Conservation (phyloP, 2,113 vertebrate species). For the western clawed frog (Xenopus tropicalis) region DNA sequence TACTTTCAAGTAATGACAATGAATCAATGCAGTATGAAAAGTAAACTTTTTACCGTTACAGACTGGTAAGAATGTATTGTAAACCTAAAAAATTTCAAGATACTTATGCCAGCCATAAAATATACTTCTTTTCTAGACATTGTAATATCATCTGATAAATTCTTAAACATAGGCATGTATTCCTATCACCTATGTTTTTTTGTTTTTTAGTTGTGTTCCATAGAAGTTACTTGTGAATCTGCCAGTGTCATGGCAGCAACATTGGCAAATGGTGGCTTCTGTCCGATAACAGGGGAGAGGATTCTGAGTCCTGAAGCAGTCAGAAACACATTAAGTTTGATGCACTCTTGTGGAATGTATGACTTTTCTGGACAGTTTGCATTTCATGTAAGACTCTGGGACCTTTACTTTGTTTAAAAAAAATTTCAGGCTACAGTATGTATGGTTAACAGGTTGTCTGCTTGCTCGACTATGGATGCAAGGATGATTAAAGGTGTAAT, state of each 20-base stretch:
- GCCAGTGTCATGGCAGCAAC: conserved; percentile 98
- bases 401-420: too few relatives aligned
- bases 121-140: too few relatives aligned
- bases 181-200: background rate
- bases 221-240: conserved; percentile 96
- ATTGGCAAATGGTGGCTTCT: conserved; percentile 95
- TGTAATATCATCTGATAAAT: too few relatives aligned
- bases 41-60: too few relatives aligned
- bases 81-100: too few relatives aligned
- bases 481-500: accelerated
- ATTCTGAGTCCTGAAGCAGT: conserved; percentile 93
- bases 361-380: conserved; percentile 98
- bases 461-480: conserved; percentile 21
- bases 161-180: too few relatives aligned
- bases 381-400: conserved; percentile 81
- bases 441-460: too few relatives aligned
- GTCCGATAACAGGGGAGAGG: conserved; percentile 93
- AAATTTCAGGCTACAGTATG: too few relatives aligned
- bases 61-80: too few relatives aligned
- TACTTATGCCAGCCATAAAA: too few relatives aligned
- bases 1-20: too few relatives aligned
- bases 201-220: conserved; percentile 82
- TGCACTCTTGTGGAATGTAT: conserved; percentile 99
- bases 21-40: too few relatives aligned
- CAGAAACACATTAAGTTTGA: conserved; percentile 92